Percentiles rank a stretch among this genome's conserved stretches.
Conservation (phyloP, 2,888 invertebrate species). For the Heliothis peltigera region DNA sequence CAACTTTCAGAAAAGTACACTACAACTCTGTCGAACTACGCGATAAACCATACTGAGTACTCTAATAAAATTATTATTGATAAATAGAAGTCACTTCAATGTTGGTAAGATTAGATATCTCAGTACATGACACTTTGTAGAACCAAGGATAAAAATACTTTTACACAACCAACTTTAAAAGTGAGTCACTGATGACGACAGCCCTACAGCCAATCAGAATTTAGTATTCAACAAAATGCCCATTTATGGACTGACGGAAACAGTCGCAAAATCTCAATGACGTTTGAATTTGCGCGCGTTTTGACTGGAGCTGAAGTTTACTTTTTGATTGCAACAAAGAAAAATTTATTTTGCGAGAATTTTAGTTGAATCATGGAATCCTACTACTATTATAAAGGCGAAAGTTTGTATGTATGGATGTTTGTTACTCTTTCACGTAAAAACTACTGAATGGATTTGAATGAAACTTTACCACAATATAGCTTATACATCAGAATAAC, state of each 20-base stretch:
- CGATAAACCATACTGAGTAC: conserved; percentile 61
- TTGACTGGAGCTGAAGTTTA: not conserved
- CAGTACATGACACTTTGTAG: conserved; percentile 67
- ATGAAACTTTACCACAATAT: too few species aligned
- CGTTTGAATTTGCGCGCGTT: conserved; percentile 74
- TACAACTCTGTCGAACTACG: conserved; percentile 69
- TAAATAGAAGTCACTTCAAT: conserved; percentile 67
- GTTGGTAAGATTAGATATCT: conserved; percentile 72
- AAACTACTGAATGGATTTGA: too few species aligned
- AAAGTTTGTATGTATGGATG: too few species aligned
- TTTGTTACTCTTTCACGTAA: too few species aligned
- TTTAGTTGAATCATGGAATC: not conserved
- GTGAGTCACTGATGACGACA: conserved; percentile 84
- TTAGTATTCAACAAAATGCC: conserved; percentile 90
- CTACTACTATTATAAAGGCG: too few species aligned
- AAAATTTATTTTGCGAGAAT: not conserved
- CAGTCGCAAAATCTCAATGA: conserved; percentile 67
- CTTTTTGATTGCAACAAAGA: not conserved
- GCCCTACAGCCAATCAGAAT: conserved; percentile 88
- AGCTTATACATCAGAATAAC: too few species aligned
- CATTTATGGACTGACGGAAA: conserved; percentile 91
- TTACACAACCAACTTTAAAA: conserved; percentile 72
- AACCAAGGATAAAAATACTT: conserved; percentile 71
- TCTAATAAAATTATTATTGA: conserved; percentile 55
- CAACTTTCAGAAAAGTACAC: conserved; percentile 74